Evolutionary conservation across 1,140 invertebrate genomes (phyloP), one percentile per base, ranked within the genome.

Genomic region (Agrilus planipennis): DNA sequence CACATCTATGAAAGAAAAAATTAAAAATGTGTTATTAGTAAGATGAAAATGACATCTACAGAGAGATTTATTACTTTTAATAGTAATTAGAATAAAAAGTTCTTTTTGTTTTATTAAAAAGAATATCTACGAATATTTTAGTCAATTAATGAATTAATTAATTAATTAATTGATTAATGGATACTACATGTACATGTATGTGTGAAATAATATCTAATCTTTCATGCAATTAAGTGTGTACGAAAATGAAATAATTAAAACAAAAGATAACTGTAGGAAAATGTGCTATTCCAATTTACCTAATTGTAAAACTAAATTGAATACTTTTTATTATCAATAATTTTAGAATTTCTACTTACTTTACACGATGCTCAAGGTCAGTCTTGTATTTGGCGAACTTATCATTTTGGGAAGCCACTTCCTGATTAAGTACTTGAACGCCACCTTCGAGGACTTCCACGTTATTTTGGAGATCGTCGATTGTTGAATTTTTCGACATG

Each of bases 361-460:
- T 58, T 27, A 62, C 51, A 51, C 53, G 60, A 44, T 55, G 50
- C 21, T 61, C 60, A 19, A 53, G 45, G 34, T 63, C 60, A 22
- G 47, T 41, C 36, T 51, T 47, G 20, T 44, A 45, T 40, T 54
- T 57, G 16, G 23, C 40, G 27, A 57, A 32, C 12, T 55, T 45
- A 17, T 53, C 47, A 11, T 41, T 45, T 25, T 62, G 53, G 41
- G 55, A 49, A 2, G 53, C 54, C 15, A 63, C 55, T 52, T 63
- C 58, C 10, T 57, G 42, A 43, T 62, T 59, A 6, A 64, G 41
- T 4, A 63, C 62, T 42, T 64, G 60, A 18, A 64, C 50, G 17
- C 62, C 60, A 15, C 62, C 62, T 51, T 64, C 59, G 6, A 62
- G 40, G 10, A 56, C 59, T 30, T 62, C 60, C 2, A 62, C 51